Base-by-base conservation (phyloP, 2,888 invertebrate genomes). In the Petrophora chlorosata region DNA sequence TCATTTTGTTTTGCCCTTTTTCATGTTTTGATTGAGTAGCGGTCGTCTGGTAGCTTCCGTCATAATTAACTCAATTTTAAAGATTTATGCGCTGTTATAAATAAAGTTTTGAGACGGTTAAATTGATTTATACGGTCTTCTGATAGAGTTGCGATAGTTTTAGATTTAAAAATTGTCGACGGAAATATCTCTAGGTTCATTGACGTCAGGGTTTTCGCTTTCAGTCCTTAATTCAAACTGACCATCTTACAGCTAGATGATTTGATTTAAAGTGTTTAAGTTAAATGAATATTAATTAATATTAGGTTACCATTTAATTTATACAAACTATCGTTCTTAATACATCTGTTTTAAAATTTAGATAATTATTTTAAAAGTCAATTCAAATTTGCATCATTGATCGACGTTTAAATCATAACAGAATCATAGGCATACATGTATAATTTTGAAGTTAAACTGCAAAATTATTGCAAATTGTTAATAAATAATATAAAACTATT, bases 11-110 rank as follows among this genome's bases (percentile, higher is more conserved):
- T 52, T 34, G 35, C 13, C 47, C 50, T 64, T 65, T 71, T 50
- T 38, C 36, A 38, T 45, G n/a, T 19, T 63, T 65, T 73, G 84
- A 85, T 85, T 73, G 83, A 83, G 76, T 70, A 73, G 61, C 63
- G 60, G 39, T 61, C 65, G 58, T 59, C 61, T 44, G 49, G 48
- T 47, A 13, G 73, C 73, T 80, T 78, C 80, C 79, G 76, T 76
- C 73, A 71, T 67, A 71, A 73, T 73, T 72, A 73, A 70, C 72
- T 65, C 61, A 47, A 53, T 59, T 53, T 58, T 56, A 56, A 59
- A 59, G 71, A 66, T 68, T 65, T 68, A 69, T 67, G 55, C 61
- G 39, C 43, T 16, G 59, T 34, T 50, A 51, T 57, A 49, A 57
- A 52, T 52, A 47, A 53, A 53, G 40, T 54, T 56, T 52, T 43